These are phyloP conservation scores for Eupithecia vulgata DNA, from an alignment of 2,888 invertebrate genomes.

Conservation along the genomic window DNA sequence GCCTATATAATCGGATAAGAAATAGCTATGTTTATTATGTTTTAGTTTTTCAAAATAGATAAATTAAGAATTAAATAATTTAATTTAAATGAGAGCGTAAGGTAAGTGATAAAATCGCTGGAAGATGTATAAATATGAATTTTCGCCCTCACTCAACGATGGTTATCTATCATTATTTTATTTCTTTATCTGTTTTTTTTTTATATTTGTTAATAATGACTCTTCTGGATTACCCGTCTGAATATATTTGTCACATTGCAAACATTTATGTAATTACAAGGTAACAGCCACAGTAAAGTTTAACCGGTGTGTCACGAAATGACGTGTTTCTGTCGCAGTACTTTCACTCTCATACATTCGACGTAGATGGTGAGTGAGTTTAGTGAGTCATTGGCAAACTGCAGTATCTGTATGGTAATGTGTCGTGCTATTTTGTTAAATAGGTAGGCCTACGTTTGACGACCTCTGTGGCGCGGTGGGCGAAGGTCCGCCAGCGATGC, in stretches of 20 bases:
- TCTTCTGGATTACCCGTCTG: background rate
- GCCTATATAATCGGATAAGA: too few species aligned
- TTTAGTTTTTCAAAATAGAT: too few species aligned
- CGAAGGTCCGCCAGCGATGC: too few species aligned
- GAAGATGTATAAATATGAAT: too few species aligned
- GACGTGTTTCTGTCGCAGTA: slow-evolving; percentile 14
- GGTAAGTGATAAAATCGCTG: too few species aligned
- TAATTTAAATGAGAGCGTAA: too few species aligned
- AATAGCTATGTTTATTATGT: too few species aligned
- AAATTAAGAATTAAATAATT: too few species aligned
- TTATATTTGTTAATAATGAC: background rate
- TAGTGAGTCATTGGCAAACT: slow-evolving; percentile 8
- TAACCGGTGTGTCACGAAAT: slow-evolving; percentile 16
- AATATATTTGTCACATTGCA: background rate
- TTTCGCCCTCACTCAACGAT: too few species aligned
- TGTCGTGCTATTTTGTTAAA: background rate
- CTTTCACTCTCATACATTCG: slow-evolving; percentile 20
- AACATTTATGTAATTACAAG: background rate
- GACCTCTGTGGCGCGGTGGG: too few species aligned
- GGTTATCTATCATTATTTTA: too few species aligned
- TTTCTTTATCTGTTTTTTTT: background rate
- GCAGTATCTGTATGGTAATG: background rate
- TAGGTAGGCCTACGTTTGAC: background rate
- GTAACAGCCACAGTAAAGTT: background rate
- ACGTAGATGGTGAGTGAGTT: background rate